Percentiles rank a stretch among this genome's conserved stretches.
Evolutionary conservation across 2,113 vertebrate species (phyloP).

Genomic region (Tenrec ecaudatus): DNA sequence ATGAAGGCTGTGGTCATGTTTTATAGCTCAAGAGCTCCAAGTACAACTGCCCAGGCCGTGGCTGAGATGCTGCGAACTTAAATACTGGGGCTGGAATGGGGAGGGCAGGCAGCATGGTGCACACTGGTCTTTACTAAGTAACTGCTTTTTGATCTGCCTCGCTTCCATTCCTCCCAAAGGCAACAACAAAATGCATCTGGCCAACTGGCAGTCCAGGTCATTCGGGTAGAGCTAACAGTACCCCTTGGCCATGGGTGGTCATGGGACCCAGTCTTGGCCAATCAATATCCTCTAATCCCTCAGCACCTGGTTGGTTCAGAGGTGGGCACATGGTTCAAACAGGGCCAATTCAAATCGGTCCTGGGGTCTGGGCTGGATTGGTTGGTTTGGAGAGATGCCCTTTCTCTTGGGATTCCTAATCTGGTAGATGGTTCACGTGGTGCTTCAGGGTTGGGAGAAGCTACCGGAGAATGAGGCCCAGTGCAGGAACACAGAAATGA

Average conservation of each 20-base stretch:
- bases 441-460: background rate
- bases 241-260: background rate
- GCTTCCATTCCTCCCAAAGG: background rate
- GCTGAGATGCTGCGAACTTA: background rate
- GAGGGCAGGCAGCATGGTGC: background rate
- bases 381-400: background rate
- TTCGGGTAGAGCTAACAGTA: background rate
- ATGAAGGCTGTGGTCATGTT: background rate
- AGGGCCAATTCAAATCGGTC: background rate
- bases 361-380: background rate
- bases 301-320: background rate
- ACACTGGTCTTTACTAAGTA: background rate
- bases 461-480: conserved; percentile 19
- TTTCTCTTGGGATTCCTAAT: background rate
- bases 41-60: background rate
- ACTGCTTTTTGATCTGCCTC: background rate
- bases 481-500: background rate
- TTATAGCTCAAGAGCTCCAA: background rate
- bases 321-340: background rate
- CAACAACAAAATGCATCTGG: background rate
- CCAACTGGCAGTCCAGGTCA: background rate
- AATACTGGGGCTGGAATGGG: background rate
- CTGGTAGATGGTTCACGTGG: background rate
- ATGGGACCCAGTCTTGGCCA: background rate
- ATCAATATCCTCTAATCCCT: background rate